Evolutionary conservation across 2,113 vertebrate species (phyloP).

Genomic region (Cololabis saira): DNA sequence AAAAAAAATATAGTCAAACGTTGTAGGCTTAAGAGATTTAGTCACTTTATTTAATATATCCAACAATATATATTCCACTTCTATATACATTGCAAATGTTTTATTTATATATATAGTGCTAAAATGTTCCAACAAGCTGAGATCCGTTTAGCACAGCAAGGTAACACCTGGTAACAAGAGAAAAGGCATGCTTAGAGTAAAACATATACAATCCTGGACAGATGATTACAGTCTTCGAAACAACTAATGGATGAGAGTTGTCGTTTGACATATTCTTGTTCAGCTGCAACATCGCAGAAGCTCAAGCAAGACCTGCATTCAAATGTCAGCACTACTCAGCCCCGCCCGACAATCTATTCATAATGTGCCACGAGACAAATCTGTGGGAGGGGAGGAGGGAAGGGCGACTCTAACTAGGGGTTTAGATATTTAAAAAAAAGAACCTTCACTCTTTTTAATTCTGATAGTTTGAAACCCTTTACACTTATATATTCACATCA

Average conservation of each 20-base stretch:
- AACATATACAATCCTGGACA: constrained; percentile 49
- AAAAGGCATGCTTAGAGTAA: constrained; percentile 67
- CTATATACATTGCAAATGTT: constrained; percentile 61
- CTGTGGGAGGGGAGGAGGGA: constrained; percentile 3
- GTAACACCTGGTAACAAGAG: constrained; percentile 39
- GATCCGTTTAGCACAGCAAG: constrained; percentile 53
- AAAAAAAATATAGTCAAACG: too few species aligned
- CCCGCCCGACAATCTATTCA: constrained; percentile 16
- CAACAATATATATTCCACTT: constrained; percentile 62
- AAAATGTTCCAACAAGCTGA: constrained; percentile 34
- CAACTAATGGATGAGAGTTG: neutral
- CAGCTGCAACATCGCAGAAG: constrained; percentile 20
- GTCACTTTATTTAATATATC: constrained; percentile 69
- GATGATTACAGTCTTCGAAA: constrained; percentile 28
- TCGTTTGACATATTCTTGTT: constrained; percentile 8
- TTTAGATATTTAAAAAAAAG: constrained; percentile 9
- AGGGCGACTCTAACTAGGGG: constrained; percentile 10
- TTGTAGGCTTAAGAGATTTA: constrained; percentile 3
- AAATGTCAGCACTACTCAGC: constrained; percentile 14
- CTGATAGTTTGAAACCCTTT: neutral
- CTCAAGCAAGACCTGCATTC: constrained; percentile 43
- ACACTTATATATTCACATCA: constrained; percentile 7
- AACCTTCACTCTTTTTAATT: constrained; percentile 6
- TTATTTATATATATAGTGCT: constrained; percentile 46
- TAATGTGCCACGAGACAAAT: constrained; percentile 36